Percentiles rank a stretch among this genome's conserved stretches.
phyloP scores from a whole-genome alignment of 30 jellyfish, hydroid and myxozoan genomes.

The Aurelia coerulea region DNA sequence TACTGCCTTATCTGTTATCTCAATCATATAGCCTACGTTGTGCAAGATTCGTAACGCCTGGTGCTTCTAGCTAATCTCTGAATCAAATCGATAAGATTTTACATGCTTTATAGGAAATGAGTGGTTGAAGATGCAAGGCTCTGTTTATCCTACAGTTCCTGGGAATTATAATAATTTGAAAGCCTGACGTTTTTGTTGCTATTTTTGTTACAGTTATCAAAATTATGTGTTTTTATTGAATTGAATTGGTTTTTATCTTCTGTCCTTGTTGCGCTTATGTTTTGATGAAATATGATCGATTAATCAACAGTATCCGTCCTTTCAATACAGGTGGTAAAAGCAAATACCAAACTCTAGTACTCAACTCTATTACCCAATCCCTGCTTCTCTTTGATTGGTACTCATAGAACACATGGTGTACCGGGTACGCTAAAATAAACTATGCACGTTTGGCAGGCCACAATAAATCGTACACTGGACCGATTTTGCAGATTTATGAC shows the following conservation, averaged over 20 bases:
- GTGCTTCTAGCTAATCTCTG: constrained; percentile 8
- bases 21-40: not conserved
- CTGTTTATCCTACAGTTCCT: constrained; percentile 19
- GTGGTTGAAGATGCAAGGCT: constrained; percentile 18
- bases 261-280: not conserved
- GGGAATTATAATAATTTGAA: not conserved
- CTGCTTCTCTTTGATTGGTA: too few species aligned
- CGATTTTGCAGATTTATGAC: too few species aligned
- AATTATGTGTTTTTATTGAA: not conserved
- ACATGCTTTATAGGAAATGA: constrained; percentile 32
- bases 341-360: too few species aligned
- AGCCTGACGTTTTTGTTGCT: constrained; percentile 18
- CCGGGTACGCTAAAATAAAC: too few species aligned
- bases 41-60: not conserved
- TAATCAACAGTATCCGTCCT: too few species aligned
- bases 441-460: too few species aligned
- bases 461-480: too few species aligned
- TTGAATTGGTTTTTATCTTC: not conserved
- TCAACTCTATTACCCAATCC: too few species aligned
- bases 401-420: too few species aligned
- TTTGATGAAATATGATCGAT: too few species aligned
- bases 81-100: constrained; percentile 21
- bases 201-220: not conserved
- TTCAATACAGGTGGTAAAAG: too few species aligned
- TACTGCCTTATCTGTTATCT: not conserved